Evolutionary conservation across 2,113 vertebrate genomes (phyloP), one percentile per base, ranked within the genome.

Genomic region (Heterotis niloticus): DNA sequence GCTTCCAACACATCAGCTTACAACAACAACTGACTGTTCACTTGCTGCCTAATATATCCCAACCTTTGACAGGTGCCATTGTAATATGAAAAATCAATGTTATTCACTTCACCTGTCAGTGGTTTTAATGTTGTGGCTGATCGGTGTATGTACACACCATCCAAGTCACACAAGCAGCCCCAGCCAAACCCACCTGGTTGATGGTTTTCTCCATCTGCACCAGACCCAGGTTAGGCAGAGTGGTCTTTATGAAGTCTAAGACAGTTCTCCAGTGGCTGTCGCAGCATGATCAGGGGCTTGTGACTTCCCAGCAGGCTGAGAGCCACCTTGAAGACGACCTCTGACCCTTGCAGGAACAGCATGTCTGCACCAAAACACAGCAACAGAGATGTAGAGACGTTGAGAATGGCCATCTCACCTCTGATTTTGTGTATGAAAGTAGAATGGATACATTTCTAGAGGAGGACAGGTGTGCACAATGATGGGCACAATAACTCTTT

Each of bases 171-270:
- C 56, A 44, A 51, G 10, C 4, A 20, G 26, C 10, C 44, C 20
- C 13, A 29, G 13, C 34, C 24, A 23, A 17, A 51, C 86, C 17
- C 92, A 98, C 96, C 96, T 98, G 96, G 88, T 89, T 97, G 87
- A 98, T 98, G 75, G 96, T 98, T 88, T 98, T 97, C 87, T 98
- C 96, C 96, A 98, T 98, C 85, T 98, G 96, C 77, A 98, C 96
- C 85, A 98, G 90, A 70, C 96, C 95, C 82, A 98, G 83, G 87
- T 97, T 98, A 82, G 96, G 96, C 0, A 98, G 92, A 16, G 93
- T 96, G 83, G 88, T 96, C 90, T 98, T 98, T 86, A 98, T 96
- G 86, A 98, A 97, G 87, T 98, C 96, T 82, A 98, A 94, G 72
- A 98, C 97, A 65, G 95, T 95, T n/a, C 91, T 98, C 96, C 82